Base-by-base conservation (phyloP, 2,888 invertebrate genomes). In the Dolomedes plantarius region DNA sequence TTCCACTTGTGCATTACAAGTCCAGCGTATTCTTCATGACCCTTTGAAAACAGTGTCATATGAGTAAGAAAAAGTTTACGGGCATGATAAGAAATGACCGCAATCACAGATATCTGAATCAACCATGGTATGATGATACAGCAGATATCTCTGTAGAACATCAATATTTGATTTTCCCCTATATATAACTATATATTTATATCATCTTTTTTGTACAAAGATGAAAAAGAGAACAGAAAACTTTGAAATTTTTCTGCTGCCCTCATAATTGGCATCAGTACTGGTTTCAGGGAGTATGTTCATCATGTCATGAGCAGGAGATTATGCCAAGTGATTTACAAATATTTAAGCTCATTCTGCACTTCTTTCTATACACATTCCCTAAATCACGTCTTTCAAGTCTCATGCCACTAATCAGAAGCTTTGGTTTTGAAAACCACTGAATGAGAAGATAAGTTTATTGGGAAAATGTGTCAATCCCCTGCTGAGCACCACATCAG, bases 41-140 rank as follows among this genome's bases (percentile, higher is more conserved):
- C 73, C 56, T 68, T 68, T 78, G 65, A 23, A 71, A 46, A 50
- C 77, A 68, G 62, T 39, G 56, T 67, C 39, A 67, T 65, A 77
- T 72, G 83, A 69, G 64, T 83, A 83, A 82, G 75, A 82, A 82
- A 82, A 76, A 23, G 75, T 75, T 76, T 50, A 82, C 71, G 75
- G 62, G 76, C 77, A 77, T 83, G 83, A 72, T 71, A 83, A 77
- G 73, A 77, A 85, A 78, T 78, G 77, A 85, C 78, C 77, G 74
- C 64, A 85, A 85, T 85, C 77, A 85, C 78, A 85, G 85, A 85
- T 85, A 85, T 85, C 78, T 85, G 85, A 85, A 85, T 77, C 85
- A 85, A 68, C 71, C 76, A 75, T 82, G 72, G 71, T 75, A 75
- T 74, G 77, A 76, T 77, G 83, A 77, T 78, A 78, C 67, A 77